Evolutionary conservation across 1,140 invertebrate species (phyloP), one percentile per base, ranked within the genome.

Genomic region (Pectinophora gossypiella): DNA sequence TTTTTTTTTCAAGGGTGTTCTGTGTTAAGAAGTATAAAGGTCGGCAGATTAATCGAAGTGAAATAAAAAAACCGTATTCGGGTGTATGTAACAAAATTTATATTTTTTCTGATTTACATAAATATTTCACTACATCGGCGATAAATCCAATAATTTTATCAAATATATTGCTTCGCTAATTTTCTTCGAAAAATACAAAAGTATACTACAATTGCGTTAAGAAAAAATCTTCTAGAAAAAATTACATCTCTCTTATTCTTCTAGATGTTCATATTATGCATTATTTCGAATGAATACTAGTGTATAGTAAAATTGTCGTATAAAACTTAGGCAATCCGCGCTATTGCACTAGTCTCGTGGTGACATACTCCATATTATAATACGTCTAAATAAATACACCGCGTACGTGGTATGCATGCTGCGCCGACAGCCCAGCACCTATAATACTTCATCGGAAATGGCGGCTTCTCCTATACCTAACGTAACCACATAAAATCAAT

Each of bases 121-220:
- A 69, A 81, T 75, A 78, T 74, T 77, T 85, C 61, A 72, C 77
- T 83, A 82, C 69, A 80, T 76, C 61, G 65, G 66, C n/a, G 60
- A 51, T 59, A 72, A 65, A 66, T 73, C 64, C 56, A 74, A 73
- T 69, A 72, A 65, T 72, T 79, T 72, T 82, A 84, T 85, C 79
- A 86, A 86, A 84, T 76, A 83, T 86, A 85, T 82, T 84, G 79
- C 79, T 85, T 76, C 64, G 68, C 67, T 76, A 65, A 68, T 49
- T 68, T 76, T 59, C 63, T 68, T 86, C 78, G 77, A 86, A 86
- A 86, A 86, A 84, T 86, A 86, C 80, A 86, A 86, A 86, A 86
- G 71, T 81, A 76, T 72, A 73, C 76, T 80, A 81, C 59, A 65
- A 72, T 71, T 70, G 74, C 74, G 48, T 75, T 78, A 78, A 60